phyloP scores from a whole-genome alignment of 2,888 invertebrate genomes.

The Serripes groenlandicus region DNA sequence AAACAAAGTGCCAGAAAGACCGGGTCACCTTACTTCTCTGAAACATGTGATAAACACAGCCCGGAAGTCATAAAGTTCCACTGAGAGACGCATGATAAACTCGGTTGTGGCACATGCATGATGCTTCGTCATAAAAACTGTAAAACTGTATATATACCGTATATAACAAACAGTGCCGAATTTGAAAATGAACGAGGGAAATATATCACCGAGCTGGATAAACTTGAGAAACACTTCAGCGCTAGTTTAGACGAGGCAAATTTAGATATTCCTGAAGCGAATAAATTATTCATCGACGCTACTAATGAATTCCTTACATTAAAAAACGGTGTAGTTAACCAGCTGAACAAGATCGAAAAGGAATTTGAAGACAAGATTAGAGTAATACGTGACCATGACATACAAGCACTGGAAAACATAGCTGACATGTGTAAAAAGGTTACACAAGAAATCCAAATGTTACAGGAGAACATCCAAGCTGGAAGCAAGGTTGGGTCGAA shows the following conservation, averaged over 20 bases:
- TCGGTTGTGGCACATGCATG: constrained; percentile 10
- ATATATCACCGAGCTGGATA: background rate
- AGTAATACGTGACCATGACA: background rate
- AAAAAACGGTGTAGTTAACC: background rate
- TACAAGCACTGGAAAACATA: background rate
- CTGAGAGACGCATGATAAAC: background rate
- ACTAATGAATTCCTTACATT: background rate
- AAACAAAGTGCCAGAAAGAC: background rate
- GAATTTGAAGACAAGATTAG: background rate
- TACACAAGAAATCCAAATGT: background rate
- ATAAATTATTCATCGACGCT: background rate
- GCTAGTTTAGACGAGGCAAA: background rate
- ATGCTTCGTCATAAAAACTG: constrained; percentile 4
- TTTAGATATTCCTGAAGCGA: constrained; percentile 3
- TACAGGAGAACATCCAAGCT: background rate
- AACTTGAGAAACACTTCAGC: background rate
- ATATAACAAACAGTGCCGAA: background rate
- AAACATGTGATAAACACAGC: background rate
- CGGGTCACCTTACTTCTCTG: background rate
- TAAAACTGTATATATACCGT: background rate
- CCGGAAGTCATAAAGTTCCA: background rate
- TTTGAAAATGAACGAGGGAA: background rate
- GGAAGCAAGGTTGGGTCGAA: background rate
- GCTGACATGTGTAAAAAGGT: background rate
- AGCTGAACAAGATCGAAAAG: background rate